These are phyloP conservation scores for Perca fluviatilis DNA, from an alignment of 2,113 vertebrate species.

Conservation along the genomic window DNA sequence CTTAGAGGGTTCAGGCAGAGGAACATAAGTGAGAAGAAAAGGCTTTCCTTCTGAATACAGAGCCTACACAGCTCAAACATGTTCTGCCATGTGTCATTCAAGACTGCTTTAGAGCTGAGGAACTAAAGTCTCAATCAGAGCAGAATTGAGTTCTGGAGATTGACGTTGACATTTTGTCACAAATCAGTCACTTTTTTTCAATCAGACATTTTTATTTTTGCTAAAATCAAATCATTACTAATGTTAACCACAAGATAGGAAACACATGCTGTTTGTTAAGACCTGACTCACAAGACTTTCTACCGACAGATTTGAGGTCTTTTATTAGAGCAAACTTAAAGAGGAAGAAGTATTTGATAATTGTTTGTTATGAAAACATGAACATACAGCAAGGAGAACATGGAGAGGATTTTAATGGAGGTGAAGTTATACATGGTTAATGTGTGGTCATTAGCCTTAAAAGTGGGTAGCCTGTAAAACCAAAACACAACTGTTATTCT, in stretches of 20 bases:
- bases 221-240: slow-evolving; percentile 63
- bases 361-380: slow-evolving; percentile 45
- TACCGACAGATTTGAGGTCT: slow-evolving; percentile 34
- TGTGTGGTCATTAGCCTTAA: slow-evolving; percentile 19
- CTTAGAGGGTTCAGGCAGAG: slow-evolving; percentile 69
- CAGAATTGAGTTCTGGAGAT: slow-evolving; percentile 60
- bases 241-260: slow-evolving; percentile 60
- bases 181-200: slow-evolving; percentile 67
- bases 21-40: slow-evolving; percentile 69
- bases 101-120: slow-evolving; percentile 50
- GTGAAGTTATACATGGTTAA: slow-evolving; percentile 20
- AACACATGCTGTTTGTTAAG: slow-evolving; percentile 60
- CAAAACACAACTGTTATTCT: slow-evolving; percentile 18
- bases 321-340: slow-evolving; percentile 44
- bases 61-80: slow-evolving; percentile 57
- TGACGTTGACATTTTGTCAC: slow-evolving; percentile 70
- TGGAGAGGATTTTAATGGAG: slow-evolving; percentile 3
- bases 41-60: slow-evolving; percentile 61
- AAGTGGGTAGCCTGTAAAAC: slow-evolving; percentile 19
- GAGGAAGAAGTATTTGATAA: slow-evolving; percentile 33
- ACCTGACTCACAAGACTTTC: slow-evolving; percentile 34
- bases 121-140: slow-evolving; percentile 66
- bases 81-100: slow-evolving; percentile 70
- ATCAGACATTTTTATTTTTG: slow-evolving; percentile 3
- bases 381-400: slow-evolving; percentile 11